phyloP scores from a whole-genome alignment of 2,888 invertebrate species.

The Blastobasis adustella region DNA sequence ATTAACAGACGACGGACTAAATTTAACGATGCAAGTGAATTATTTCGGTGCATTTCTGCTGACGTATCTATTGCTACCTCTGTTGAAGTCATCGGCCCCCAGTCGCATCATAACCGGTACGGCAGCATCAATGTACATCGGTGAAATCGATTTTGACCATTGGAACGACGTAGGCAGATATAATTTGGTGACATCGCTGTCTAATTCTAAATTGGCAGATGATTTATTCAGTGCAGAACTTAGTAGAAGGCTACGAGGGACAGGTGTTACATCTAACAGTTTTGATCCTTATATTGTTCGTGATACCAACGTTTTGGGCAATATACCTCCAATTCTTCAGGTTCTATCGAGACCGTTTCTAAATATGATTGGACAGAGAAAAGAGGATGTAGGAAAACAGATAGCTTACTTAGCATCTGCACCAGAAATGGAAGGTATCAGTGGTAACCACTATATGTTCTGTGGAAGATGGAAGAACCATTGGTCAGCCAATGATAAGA shows the following conservation, averaged over 20 bases:
- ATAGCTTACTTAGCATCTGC: constrained; percentile 48
- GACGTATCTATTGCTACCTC: constrained; percentile 77
- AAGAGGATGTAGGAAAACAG: constrained; percentile 48
- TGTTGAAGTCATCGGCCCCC: constrained; percentile 69
- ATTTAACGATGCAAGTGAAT: constrained; percentile 80
- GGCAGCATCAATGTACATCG: constrained; percentile 72
- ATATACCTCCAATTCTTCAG: constrained; percentile 28
- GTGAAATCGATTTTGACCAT: constrained; percentile 50
- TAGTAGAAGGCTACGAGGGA: constrained; percentile 65
- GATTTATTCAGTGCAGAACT: constrained; percentile 77
- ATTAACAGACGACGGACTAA: constrained; percentile 77
- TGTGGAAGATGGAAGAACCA: constrained; percentile 44
- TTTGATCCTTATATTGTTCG: constrained; percentile 69
- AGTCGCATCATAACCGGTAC: constrained; percentile 79
- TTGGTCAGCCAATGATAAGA: constrained; percentile 37
- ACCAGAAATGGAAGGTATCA: constrained; percentile 32
- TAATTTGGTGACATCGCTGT: constrained; percentile 31
- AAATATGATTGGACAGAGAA: constrained; percentile 42
- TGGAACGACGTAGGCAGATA: constrained; percentile 51
- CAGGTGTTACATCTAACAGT: constrained; percentile 78
- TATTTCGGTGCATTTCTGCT: constrained; percentile 83
- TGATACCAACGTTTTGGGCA: constrained; percentile 43
- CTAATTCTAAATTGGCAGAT: constrained; percentile 76
- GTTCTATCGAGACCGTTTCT: constrained; percentile 35
- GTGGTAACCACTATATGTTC: constrained; percentile 51